Conservation (phyloP, 2,888 invertebrate genomes). For the Nomada fabriciana region DNA sequence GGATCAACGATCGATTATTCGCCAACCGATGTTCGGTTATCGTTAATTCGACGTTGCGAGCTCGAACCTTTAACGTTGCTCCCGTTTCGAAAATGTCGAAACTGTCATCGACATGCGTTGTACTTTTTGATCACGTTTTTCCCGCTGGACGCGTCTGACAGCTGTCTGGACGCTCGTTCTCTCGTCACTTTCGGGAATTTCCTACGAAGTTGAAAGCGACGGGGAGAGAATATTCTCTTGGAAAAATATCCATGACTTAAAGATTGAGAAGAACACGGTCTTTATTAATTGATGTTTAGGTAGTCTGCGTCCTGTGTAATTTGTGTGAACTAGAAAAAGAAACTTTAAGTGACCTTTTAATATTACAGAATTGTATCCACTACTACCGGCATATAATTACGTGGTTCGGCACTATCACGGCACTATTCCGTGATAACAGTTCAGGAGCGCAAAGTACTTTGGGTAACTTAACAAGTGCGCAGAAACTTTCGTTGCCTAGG, state of each 20-base stretch:
- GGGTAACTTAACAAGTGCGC: slow-evolving; percentile 6
- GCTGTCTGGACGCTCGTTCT: slow-evolving; percentile 55
- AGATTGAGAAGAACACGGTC: neutral
- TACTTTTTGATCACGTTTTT: slow-evolving; percentile 47
- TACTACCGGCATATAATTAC: neutral
- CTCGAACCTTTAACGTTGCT: slow-evolving; percentile 70
- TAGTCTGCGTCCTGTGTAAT: too few species aligned
- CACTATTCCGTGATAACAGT: neutral
- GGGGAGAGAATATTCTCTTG: slow-evolving; percentile 9
- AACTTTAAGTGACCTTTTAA: too few species aligned
- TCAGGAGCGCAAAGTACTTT: neutral
- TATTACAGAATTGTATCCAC: neutral
- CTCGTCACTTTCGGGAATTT: slow-evolving; percentile 48
- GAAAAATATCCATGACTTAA: neutral
- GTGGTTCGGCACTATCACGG: too few species aligned
- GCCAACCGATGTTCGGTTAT: slow-evolving; percentile 20
- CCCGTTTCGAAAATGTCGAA: slow-evolving; percentile 73
- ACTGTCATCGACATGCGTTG: slow-evolving; percentile 75
- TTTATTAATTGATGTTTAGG: too few species aligned
- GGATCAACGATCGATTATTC: neutral
- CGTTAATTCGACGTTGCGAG: slow-evolving; percentile 72
- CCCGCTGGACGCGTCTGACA: slow-evolving; percentile 44
- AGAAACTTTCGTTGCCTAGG: slow-evolving; percentile 9
- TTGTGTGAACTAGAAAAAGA: too few species aligned
- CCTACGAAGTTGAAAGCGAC: slow-evolving; percentile 48